Conservation (phyloP, 2,888 invertebrate genomes). For the Apeira syringaria region DNA sequence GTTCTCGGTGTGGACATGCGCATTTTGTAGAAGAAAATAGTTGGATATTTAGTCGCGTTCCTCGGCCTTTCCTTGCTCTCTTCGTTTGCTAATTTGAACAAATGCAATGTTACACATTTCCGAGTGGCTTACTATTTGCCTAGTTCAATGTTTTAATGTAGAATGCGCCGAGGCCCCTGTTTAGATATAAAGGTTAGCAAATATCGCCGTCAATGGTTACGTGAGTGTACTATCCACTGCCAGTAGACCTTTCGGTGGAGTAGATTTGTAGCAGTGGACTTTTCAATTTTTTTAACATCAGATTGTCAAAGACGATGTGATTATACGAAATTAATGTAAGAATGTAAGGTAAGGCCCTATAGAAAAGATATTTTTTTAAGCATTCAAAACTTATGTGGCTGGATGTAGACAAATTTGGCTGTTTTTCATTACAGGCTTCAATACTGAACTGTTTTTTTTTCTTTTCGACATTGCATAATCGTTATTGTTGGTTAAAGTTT, state of each 20-base stretch:
- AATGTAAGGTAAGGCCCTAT: constrained; percentile 81
- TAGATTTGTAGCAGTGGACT: constrained; percentile 36
- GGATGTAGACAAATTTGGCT: constrained; percentile 57
- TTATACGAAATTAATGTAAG: constrained; percentile 78
- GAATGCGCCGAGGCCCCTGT: constrained; percentile 39
- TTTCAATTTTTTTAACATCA: constrained; percentile 66
- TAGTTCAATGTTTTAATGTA: constrained; percentile 42
- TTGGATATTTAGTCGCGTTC: constrained; percentile 52
- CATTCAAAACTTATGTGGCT: constrained; percentile 73
- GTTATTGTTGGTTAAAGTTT: constrained; percentile 74
- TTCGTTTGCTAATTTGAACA: constrained; percentile 65
- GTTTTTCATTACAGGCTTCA: constrained; percentile 40
- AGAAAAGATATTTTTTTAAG: constrained; percentile 82
- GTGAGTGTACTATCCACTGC: constrained; percentile 48
- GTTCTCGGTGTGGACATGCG: constrained; percentile 63
- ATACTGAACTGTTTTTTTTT: constrained; percentile 52
- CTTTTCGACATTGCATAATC: constrained; percentile 73
- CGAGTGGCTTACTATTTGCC: constrained; percentile 58
- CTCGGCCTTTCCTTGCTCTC: constrained; percentile 73
- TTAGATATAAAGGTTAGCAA: constrained; percentile 35
- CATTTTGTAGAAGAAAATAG: constrained; percentile 69
- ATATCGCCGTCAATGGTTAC: constrained; percentile 58
- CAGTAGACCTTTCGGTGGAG: constrained; percentile 51
- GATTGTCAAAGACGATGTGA: constrained; percentile 80
- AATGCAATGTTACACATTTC: constrained; percentile 60